phyloP scores from a whole-genome alignment of 2,888 invertebrate genomes.

The Ophioninae sp. region DNA sequence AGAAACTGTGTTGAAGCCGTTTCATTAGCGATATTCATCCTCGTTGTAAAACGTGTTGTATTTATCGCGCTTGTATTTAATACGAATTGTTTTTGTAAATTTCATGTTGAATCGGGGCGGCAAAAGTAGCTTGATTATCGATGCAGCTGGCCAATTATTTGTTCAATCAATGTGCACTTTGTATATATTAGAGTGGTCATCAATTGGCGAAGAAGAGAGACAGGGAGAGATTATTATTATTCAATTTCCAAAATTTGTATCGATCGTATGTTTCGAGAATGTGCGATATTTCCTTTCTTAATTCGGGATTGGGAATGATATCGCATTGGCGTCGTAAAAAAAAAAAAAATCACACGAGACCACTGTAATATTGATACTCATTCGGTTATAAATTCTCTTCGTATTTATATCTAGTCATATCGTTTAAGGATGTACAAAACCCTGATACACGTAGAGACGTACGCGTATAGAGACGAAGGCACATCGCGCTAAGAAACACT shows the following conservation, averaged over 20 bases:
- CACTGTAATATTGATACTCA: constrained; percentile 35
- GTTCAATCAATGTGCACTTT: not conserved
- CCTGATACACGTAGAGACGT: constrained; percentile 13
- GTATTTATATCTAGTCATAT: constrained; percentile 71
- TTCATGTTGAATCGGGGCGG: not conserved
- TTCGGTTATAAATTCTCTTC: constrained; percentile 60
- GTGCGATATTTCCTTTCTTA: not conserved
- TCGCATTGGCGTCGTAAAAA: too few relatives aligned
- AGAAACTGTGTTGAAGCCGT: constrained; percentile 35
- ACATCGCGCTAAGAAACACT: not conserved
- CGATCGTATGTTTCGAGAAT: not conserved
- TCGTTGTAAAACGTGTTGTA: constrained; percentile 22
- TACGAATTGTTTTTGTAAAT: not conserved
- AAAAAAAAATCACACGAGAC: not conserved
- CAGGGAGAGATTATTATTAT: not conserved
- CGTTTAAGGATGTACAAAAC: constrained; percentile 69
- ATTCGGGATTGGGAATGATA: not conserved
- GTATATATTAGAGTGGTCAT: not conserved
- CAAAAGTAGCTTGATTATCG: not conserved
- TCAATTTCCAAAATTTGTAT: not conserved
- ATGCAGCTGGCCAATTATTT: not conserved
- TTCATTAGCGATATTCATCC: constrained; percentile 8
- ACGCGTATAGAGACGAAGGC: constrained; percentile 5
- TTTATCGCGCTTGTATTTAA: constrained; percentile 22
- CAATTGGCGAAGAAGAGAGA: not conserved